Evolutionary conservation across 2,888 invertebrate species (phyloP), one percentile per base, ranked within the genome.

Genomic region (Chironomus riparius): DNA sequence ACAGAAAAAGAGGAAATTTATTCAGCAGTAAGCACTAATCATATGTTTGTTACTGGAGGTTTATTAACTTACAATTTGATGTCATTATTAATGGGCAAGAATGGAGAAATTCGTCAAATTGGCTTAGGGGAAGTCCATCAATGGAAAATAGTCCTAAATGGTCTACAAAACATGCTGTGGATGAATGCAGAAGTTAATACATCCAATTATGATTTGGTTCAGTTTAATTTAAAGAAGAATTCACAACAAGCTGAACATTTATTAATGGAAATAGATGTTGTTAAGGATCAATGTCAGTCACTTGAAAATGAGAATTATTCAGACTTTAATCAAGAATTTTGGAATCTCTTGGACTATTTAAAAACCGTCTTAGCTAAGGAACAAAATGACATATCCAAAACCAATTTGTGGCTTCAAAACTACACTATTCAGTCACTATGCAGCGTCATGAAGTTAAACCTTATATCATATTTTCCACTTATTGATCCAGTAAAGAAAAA

Each of bases 401-500:
- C 22, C 21, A 65, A 22, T 1, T 28, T 21, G 3, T 74, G 74
- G 74, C 5, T 22, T 0, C 13, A 68, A 68, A 68, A 22, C 0
- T 80, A 82, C 0, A 47, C 83, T 4, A 76, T 81, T 0, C 79
- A 81, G 38, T 79, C 81, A 2, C 77, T 84, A 5, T 78, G 82
- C 3, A 89, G 89, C 78, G 82, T 87, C 21, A 78, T 89, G 0
- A 87, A 89, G 79, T 81, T 87, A 0, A 84, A 86, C 78, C 81
- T 91, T 4, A 86, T 89, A 80, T 86, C 88, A 0, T 87, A 88
- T 81, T 85, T 91, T 12, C 91, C 90, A 18, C 83, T 88, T 0
- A 90, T 96, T 4, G 97, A 97, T 85, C 95, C 95, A 0, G 89
- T 93, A 0, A 89, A 91, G 77, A 94, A 94, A 82, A 88, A 90